These are phyloP conservation scores for Arvicola amphibius DNA, from an alignment of 2,797 vertebrate genomes.

Conservation along the genomic window DNA sequence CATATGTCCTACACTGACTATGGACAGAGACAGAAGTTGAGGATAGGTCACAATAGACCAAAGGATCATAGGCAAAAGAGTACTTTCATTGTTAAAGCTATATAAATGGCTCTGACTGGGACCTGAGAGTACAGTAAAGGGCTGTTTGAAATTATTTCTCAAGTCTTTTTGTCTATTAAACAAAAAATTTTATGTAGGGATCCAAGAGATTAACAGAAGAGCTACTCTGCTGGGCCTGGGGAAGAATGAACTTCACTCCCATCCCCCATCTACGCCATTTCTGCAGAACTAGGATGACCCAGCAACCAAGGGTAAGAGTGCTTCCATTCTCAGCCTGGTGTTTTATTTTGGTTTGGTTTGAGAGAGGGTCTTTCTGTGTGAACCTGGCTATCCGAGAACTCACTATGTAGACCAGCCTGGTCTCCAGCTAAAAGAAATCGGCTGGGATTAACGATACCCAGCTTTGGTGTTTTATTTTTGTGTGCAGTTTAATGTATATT, in stretches of 20 bases:
- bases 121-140: not conserved
- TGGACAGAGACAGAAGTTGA: not conserved
- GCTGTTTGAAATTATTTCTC: not conserved
- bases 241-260: not conserved
- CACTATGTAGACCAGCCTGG: not conserved
- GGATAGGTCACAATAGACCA: not conserved
- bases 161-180: not conserved
- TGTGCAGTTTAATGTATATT: not conserved
- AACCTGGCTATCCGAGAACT: not conserved
- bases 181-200: conserved; percentile 21
- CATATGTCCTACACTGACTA: not conserved
- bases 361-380: not conserved
- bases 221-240: not conserved
- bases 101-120: not conserved
- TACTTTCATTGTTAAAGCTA: not conserved
- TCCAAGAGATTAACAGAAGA: not conserved
- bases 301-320: not conserved
- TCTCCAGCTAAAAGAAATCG: not conserved
- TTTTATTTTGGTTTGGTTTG: not conserved
- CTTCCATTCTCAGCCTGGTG: not conserved
- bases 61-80: not conserved
- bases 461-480: not conserved
- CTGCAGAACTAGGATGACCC: not conserved
- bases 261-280: not conserved
- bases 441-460: not conserved